Percentiles rank a stretch among this genome's conserved stretches.
Conservation (phyloP, 1,140 invertebrate species). For the Dreissena polymorpha region DNA sequence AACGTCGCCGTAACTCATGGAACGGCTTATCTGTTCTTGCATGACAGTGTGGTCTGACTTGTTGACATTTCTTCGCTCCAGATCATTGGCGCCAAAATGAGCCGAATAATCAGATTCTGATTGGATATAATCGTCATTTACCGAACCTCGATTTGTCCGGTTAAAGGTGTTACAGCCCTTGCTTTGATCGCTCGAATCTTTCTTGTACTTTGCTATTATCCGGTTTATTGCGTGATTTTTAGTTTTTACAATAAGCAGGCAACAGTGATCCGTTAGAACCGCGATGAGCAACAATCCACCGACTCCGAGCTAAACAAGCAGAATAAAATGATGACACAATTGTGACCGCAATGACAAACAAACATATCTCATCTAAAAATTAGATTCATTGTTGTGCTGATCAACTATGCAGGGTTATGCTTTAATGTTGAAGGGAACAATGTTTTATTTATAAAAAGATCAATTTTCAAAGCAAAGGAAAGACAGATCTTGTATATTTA, state of each 20-base stretch:
- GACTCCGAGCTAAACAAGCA: constrained; percentile 71
- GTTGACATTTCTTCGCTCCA: neutral
- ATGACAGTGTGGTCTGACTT: neutral
- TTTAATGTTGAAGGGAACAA: too few species aligned
- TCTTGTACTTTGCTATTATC: constrained; percentile 37
- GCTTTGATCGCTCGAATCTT: neutral
- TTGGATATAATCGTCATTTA: constrained; percentile 3
- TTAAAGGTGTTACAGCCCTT: constrained; percentile 3
- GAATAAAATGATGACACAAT: constrained; percentile 4
- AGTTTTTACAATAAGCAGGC: constrained; percentile 75
- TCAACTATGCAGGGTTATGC: too few species aligned
- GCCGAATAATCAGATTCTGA: neutral
- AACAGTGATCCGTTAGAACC: constrained; percentile 75
- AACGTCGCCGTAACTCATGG: constrained; percentile 76
- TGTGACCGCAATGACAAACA: too few species aligned
- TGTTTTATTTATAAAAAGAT: too few species aligned
- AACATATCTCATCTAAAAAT: too few species aligned
- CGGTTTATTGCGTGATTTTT: constrained; percentile 73
- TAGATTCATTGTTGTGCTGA: too few species aligned
- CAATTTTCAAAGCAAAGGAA: too few species aligned
- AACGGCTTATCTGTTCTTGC: constrained; percentile 25
- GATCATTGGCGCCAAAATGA: constrained; percentile 9
- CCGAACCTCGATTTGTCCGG: neutral
- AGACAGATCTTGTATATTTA: too few species aligned
- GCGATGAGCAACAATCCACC: constrained; percentile 71